Percentiles rank a stretch among this genome's conserved stretches.
Evolutionary conservation across 2,113 vertebrate species (phyloP).

Genomic region (Hiodon alosoides): DNA sequence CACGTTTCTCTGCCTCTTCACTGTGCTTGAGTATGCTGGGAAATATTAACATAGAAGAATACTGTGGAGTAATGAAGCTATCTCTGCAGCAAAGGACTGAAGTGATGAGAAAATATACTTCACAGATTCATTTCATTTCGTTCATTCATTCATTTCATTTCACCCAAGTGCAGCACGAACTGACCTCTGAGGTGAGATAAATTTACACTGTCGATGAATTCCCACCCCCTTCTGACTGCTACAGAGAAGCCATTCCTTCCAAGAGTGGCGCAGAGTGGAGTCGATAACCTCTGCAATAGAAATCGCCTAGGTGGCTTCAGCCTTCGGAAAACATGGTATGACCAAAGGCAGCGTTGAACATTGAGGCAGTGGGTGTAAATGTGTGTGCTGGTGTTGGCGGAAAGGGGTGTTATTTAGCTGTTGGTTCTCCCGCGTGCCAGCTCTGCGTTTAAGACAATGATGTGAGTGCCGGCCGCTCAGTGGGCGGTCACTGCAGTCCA

Average conservation of each 20-base stretch:
- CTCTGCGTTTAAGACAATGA: slow-evolving; percentile 49
- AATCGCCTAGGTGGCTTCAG: slow-evolving; percentile 26
- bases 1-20: no score
- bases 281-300: slow-evolving; percentile 37
- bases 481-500: slow-evolving; percentile 38
- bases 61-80: no score
- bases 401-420: slow-evolving; percentile 27
- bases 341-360: neutral
- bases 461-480: slow-evolving; percentile 37
- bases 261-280: slow-evolving; percentile 21
- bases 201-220: no score
- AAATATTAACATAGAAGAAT: no score
- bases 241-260: neutral
- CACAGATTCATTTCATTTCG: no score
- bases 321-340: neutral
- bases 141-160: no score
- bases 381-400: neutral
- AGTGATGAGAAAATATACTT: no score
- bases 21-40: no score
- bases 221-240: no score
- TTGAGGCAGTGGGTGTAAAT: neutral
- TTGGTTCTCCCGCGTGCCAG: slow-evolving; percentile 36
- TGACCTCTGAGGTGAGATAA: no score
- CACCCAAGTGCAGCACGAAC: no score
- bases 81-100: no score